Conservation (phyloP, 2,113 vertebrate genomes). For the Anguilla rostrata region DNA sequence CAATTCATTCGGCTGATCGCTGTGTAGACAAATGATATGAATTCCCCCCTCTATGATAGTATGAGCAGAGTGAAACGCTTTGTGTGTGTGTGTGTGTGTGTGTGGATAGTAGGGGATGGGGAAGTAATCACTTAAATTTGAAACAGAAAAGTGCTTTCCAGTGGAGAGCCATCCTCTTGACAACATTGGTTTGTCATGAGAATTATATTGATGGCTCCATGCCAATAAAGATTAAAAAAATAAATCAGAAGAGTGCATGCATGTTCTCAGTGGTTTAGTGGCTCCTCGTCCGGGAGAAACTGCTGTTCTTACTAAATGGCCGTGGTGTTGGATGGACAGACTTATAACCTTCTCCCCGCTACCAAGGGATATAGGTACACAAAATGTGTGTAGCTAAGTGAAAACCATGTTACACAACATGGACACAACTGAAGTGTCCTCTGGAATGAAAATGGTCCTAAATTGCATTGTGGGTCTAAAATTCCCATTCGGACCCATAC, state of each 20-base stretch:
- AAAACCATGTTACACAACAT: neutral
- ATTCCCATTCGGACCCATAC: too few relatives aligned
- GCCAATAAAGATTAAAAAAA: slow-evolving; percentile 14
- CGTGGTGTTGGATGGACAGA: neutral
- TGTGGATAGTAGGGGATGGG: neutral
- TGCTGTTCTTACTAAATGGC: slow-evolving; percentile 15
- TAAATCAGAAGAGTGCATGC: neutral
- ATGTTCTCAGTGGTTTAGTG: neutral
- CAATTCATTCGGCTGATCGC: neutral
- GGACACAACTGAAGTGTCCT: neutral
- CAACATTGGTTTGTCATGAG: slow-evolving; percentile 20
- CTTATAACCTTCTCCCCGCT: neutral
- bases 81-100: slow-evolving; percentile 20
- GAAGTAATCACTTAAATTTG: slow-evolving; percentile 19
- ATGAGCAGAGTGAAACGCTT: neutral
- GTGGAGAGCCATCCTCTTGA: neutral
- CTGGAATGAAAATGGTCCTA: neutral
- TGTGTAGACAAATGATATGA: slow-evolving; percentile 13
- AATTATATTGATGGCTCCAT: slow-evolving; percentile 14
- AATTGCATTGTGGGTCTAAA: neutral
- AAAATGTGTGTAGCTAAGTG: neutral
- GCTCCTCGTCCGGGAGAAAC: neutral
- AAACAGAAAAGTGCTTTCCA: neutral
- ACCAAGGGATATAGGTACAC: neutral
- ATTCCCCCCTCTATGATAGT: neutral